phyloP scores from a whole-genome alignment of 2,113 vertebrate genomes.

The Perognathus longimembris region DNA sequence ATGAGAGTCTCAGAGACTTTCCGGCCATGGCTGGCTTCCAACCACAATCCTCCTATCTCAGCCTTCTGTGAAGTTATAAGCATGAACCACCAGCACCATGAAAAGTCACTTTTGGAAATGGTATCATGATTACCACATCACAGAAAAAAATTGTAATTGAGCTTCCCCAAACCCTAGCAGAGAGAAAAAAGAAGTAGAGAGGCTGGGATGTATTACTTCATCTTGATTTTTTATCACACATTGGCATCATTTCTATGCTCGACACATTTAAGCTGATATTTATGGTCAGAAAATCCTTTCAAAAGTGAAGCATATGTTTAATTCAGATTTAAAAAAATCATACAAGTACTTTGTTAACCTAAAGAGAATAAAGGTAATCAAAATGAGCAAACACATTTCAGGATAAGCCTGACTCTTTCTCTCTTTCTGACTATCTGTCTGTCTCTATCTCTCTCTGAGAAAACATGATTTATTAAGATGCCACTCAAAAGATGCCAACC shows the following conservation, averaged over 20 bases:
- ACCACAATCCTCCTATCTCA: no score
- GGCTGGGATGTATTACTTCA: background rate
- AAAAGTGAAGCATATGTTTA: background rate
- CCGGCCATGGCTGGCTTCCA: no score
- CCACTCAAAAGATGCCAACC: no score
- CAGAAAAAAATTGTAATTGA: background rate
- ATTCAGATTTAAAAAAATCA: constrained; percentile 14
- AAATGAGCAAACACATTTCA: background rate
- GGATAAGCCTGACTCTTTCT: background rate
- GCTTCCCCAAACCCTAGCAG: background rate
- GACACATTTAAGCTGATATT: background rate
- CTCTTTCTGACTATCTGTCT: no score
- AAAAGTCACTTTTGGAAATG: background rate
- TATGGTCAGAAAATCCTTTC: background rate
- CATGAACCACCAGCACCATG: background rate
- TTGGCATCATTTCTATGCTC: background rate
- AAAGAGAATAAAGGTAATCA: background rate
- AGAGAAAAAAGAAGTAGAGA: background rate
- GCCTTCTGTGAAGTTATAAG: background rate
- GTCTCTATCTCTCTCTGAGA: no score
- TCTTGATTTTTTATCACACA: background rate
- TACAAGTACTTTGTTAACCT: background rate
- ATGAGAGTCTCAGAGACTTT: no score
- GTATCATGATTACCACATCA: background rate
- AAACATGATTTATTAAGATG: no score